These are phyloP conservation scores for Corydoras sp. DNA, from an alignment of 2,113 vertebrate genomes.

Conservation along the genomic window DNA sequence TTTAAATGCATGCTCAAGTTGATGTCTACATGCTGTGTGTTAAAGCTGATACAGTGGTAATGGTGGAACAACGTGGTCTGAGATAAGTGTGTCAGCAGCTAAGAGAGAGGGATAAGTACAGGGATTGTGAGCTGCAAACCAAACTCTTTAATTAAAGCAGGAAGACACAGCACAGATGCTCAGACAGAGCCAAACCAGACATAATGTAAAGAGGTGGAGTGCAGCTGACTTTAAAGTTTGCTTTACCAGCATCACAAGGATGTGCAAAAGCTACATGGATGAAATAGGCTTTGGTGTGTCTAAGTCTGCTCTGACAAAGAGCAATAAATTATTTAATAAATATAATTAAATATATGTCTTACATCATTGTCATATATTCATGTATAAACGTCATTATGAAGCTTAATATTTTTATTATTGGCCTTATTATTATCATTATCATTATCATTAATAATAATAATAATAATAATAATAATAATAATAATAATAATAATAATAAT, in stretches of 20 bases:
- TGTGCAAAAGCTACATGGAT: constrained; percentile 16
- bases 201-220: constrained; percentile 35
- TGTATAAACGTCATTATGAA: too few relatives aligned
- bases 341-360: too few relatives aligned
- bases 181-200: constrained; percentile 49
- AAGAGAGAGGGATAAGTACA: constrained; percentile 59
- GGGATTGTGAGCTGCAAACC: constrained; percentile 48
- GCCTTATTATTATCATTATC: too few relatives aligned
- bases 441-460: too few relatives aligned
- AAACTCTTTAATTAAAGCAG: constrained; percentile 69
- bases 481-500: too few relatives aligned
- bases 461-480: too few relatives aligned
- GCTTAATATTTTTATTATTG: too few relatives aligned
- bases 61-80: constrained; percentile 11
- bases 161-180: constrained; percentile 58
- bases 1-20: constrained; percentile 12
- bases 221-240: constrained; percentile 28
- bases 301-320: constrained; percentile 12
- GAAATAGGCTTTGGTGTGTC: constrained; percentile 4
- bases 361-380: too few relatives aligned
- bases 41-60: constrained; percentile 1
- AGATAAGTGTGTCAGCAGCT: constrained; percentile 35
- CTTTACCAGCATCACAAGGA: constrained; percentile 23
- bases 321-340: not conserved
- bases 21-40: not conserved